Conservation (phyloP, 2,888 invertebrate genomes). For the Octodonta nipae region DNA sequence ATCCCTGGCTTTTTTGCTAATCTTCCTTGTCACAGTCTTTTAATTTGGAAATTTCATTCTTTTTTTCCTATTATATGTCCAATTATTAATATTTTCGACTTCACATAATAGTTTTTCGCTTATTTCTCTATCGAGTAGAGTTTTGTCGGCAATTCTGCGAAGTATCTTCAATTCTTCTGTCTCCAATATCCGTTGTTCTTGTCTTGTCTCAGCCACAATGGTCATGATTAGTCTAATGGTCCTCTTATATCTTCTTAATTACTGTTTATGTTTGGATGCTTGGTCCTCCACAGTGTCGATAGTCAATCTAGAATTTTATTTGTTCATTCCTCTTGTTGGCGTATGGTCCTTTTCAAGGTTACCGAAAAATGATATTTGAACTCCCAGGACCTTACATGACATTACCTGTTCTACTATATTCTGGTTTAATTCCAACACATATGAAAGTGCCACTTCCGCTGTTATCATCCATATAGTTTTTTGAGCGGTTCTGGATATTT, state of each 20-base stretch:
- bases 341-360: not conserved
- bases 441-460: not conserved
- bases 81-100: not conserved
- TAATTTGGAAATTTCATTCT: too few species aligned
- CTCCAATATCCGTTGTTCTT: not conserved
- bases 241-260: not conserved
- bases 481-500: not conserved
- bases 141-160: not conserved
- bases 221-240: not conserved
- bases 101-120: not conserved
- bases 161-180: not conserved
- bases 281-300: not conserved
- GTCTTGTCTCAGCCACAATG: not conserved
- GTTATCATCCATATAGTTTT: not conserved
- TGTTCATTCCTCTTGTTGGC: not conserved
- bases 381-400: not conserved
- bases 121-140: not conserved
- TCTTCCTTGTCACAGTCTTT: not conserved
- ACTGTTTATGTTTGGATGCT: not conserved
- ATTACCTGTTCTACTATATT: not conserved
- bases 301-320: not conserved
- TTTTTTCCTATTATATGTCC: not conserved
- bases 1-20: not conserved
- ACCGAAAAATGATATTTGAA: not conserved
- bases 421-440: not conserved